Base-by-base conservation (phyloP, 2,797 vertebrate species). In the Tokudaia muenninki region DNA sequence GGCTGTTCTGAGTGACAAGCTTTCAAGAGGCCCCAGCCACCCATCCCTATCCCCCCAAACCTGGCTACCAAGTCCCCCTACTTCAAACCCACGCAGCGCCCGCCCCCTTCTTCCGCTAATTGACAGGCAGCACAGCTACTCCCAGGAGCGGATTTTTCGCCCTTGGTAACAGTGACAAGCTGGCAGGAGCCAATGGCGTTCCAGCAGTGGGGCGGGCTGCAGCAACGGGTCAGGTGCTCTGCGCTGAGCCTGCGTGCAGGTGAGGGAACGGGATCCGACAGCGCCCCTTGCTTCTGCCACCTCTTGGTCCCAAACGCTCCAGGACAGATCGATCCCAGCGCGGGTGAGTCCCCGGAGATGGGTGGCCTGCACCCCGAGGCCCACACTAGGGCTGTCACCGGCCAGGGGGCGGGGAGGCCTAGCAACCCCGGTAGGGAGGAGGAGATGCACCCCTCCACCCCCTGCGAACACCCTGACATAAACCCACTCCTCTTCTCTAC, bases 171-270 rank as follows among this genome's bases (percentile, higher is more conserved):
- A n/a, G 87, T 6, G 79, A 78, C 83, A 0, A 31, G 41, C 41
- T 9, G 1, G 19, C 78, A 0, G 31, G 11, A 96, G 70, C 94
- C 96, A 97, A 96, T 97, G 52, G 93, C 57, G 63, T 77, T 55
- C 55, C 44, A 70, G 90, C 44, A 83, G 92, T 50, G 84, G 89
- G 55, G 82, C 65, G 61, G 55, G 67, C 26, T n/a, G 67, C 34
- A 19, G 94, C n/a, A n/a, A 65, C 47, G 24, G 11, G 87, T 98
- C 97, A 96, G 96, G 97, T 95, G 95, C 94, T 81, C 6, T 0
- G 78, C 24, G 52, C 80, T 1, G 52, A 21, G 52, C 55, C 47
- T 12, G 86, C n/a, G 6, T 19, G 95, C 96, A 93, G 94, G 96
- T 98, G 93, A 92, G 87, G 19, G 61, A 17, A 77, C 37, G 12